phyloP scores from a whole-genome alignment of 2,888 invertebrate genomes.

The Alitta virens region DNA sequence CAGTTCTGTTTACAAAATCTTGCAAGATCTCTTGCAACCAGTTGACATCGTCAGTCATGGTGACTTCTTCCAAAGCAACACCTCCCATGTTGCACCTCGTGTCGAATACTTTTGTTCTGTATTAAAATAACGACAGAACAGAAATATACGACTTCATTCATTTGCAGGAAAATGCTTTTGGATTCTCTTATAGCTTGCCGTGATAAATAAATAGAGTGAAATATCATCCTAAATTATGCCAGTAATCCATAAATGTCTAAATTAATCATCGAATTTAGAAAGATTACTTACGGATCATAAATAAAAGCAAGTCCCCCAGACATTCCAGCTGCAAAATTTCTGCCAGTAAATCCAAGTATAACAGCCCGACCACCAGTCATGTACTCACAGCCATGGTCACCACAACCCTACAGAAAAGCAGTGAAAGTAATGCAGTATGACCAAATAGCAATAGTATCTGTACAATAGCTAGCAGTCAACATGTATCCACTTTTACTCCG shows the following conservation, averaged over 20 bases:
- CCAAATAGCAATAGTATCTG: no score
- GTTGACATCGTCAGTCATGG: slow-evolving; percentile 73
- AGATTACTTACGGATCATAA: slow-evolving; percentile 67
- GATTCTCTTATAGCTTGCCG: no score
- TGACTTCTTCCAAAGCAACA: slow-evolving; percentile 86
- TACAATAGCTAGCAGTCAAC: no score
- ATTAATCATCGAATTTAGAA: neutral
- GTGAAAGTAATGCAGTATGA: no score
- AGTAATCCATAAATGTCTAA: neutral
- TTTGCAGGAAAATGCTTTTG: no score
- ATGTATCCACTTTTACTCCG: no score
- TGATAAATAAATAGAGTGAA: no score
- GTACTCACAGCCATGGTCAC: slow-evolving; percentile 99
- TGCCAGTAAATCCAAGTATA: slow-evolving; percentile 89
- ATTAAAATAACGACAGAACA: no score
- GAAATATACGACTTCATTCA: no score
- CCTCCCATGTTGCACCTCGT: slow-evolving; percentile 82
- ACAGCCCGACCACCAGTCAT: slow-evolving; percentile 95
- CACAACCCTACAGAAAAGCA: slow-evolving; percentile 70
- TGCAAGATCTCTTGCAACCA: slow-evolving; percentile 74
- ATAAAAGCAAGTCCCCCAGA: slow-evolving; percentile 95
- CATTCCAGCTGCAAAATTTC: slow-evolving; percentile 99
- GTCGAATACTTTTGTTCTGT: slow-evolving; percentile 63
- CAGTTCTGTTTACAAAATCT: slow-evolving; percentile 86
- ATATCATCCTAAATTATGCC: no score